phyloP scores from a whole-genome alignment of 2,888 invertebrate genomes.

The Allygus modestus region DNA sequence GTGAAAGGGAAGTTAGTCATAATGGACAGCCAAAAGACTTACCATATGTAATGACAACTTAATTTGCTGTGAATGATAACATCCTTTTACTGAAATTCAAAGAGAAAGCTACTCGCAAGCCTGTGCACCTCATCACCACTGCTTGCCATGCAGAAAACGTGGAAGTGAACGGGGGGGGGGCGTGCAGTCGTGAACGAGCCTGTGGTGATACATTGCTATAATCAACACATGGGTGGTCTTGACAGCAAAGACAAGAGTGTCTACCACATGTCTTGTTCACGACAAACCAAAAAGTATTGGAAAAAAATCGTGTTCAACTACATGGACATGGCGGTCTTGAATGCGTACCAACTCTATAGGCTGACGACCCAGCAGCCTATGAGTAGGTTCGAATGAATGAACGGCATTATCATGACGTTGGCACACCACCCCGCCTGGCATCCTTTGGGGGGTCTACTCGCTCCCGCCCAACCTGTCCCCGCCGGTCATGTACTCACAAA shows the following conservation, averaged over 20 bases:
- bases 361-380: not conserved
- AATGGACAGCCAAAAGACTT: too few species aligned
- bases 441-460: not conserved
- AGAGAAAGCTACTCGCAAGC: conserved; percentile 13
- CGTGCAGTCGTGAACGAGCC: not conserved
- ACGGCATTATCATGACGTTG: not conserved
- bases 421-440: not conserved
- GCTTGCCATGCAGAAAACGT: conserved; percentile 16
- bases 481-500: not conserved
- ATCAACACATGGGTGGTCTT: conserved; percentile 27
- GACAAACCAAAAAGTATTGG: not conserved
- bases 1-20: too few species aligned
- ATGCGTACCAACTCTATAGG: conserved; percentile 3
- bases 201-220: not conserved
- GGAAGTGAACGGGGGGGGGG: not conserved
- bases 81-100: conserved; percentile 12
- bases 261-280: conserved; percentile 13
- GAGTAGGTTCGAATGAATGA: not conserved
- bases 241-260: conserved; percentile 12
- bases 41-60: too few species aligned
- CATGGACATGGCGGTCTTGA: conserved; percentile 21
- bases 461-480: not conserved
- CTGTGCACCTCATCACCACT: conserved; percentile 21
- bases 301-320: not conserved
- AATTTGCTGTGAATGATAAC: not conserved